These are phyloP conservation scores for Nannoperca australis DNA, from an alignment of 2,797 vertebrate species.

Conservation along the genomic window DNA sequence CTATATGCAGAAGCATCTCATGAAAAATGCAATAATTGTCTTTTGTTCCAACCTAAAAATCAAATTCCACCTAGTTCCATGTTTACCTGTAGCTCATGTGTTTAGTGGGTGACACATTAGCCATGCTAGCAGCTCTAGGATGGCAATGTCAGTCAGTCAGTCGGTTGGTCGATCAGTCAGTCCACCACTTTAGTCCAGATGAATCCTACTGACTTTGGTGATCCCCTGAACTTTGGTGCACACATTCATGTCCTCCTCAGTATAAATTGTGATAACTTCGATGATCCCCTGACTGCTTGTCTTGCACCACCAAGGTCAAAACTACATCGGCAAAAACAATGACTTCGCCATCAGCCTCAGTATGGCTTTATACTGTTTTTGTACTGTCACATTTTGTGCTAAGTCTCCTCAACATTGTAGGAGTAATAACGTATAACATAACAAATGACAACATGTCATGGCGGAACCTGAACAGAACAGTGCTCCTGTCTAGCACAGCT, in stretches of 20 bases:
- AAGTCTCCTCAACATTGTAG: neutral
- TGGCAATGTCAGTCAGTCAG: no score
- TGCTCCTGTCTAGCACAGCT: constrained; percentile 9
- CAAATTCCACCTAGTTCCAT: neutral
- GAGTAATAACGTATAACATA: neutral
- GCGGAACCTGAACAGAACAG: neutral
- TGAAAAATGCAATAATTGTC: neutral
- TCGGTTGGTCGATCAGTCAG: no score
- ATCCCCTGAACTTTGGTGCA: no score
- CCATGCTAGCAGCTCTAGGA: no score
- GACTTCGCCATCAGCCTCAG: neutral
- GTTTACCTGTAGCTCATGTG: constrained; percentile 11
- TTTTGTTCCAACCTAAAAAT: neutral
- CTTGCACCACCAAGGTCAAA: neutral
- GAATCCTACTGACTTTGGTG: no score
- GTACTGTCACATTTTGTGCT: neutral
- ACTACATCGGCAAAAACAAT: neutral
- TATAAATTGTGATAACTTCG: no score
- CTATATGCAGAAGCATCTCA: neutral
- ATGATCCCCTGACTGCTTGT: no score
- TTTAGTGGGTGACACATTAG: neutral
- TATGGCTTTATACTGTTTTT: neutral
- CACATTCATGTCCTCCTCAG: no score
- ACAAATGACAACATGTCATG: neutral
- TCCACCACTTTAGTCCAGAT: no score